Evolutionary conservation across 2,113 vertebrate genomes (phyloP).

Genomic region (Oreochromis tanganicae): DNA sequence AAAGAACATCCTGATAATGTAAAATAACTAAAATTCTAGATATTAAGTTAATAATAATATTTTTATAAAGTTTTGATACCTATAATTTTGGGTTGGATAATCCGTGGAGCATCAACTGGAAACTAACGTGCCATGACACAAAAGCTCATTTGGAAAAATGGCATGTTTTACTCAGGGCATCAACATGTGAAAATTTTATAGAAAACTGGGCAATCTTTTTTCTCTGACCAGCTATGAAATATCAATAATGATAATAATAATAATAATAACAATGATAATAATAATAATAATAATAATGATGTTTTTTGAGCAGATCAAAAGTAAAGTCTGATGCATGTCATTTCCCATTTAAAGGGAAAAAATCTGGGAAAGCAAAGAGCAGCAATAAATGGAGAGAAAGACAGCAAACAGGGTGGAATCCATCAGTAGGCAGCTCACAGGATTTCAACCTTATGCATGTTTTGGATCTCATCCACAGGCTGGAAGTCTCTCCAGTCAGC

Average conservation of each 20-base stretch:
- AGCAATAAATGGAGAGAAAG: background rate
- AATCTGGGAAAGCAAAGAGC: background rate
- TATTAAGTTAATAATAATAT: background rate
- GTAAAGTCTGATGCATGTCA: background rate
- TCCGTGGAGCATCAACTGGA: background rate
- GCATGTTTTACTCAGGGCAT: background rate
- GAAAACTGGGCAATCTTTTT: background rate
- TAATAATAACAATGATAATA: background rate
- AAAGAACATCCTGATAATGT: background rate
- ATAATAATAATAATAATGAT: background rate
- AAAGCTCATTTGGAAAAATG: background rate
- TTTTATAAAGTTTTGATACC: background rate
- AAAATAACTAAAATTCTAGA: background rate
- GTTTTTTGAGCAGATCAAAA: background rate
- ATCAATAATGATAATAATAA: background rate
- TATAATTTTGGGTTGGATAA: background rate
- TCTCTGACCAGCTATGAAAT: rapidly evolving
- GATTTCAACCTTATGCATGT: background rate
- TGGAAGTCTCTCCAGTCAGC: background rate
- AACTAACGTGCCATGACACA: background rate
- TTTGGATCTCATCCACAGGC: constrained; percentile 27
- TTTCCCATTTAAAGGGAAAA: background rate
- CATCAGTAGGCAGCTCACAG: background rate
- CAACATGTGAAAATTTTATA: background rate
- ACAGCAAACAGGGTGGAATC: background rate